Evolutionary conservation across 1,140 invertebrate genomes (phyloP).

Genomic region (Platorchestia sp.): DNA sequence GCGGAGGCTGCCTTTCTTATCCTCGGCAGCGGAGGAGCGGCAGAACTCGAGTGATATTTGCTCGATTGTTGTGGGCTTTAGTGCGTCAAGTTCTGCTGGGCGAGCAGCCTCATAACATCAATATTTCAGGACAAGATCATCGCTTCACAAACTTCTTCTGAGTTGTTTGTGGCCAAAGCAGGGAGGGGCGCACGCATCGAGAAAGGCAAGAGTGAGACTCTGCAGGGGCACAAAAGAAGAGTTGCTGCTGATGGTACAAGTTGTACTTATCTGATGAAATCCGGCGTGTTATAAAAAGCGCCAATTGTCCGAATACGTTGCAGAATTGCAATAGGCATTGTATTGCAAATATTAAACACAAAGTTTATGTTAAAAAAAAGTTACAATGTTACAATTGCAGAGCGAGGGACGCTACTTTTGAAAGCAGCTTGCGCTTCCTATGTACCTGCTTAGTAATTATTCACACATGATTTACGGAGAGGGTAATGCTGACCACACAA

Average conservation of each 20-base stretch:
- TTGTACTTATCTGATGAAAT: neutral
- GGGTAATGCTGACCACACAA: too few relatives aligned
- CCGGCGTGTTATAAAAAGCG: neutral
- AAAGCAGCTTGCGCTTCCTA: too few relatives aligned
- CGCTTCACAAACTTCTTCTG: neutral
- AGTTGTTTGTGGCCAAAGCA: neutral
- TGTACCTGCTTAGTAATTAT: too few relatives aligned
- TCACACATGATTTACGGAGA: too few relatives aligned
- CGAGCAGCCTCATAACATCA: neutral
- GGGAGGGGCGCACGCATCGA: neutral
- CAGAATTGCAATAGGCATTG: too few relatives aligned
- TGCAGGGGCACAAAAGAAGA: neutral
- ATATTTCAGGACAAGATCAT: slow-evolving; percentile 1
- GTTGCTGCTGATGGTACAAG: neutral
- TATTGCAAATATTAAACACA: too few relatives aligned
- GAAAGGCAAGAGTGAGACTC: neutral
- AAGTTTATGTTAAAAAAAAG: too few relatives aligned
- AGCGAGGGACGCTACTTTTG: too few relatives aligned
- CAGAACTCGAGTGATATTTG: neutral
- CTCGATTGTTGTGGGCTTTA: neutral
- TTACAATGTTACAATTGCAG: too few relatives aligned
- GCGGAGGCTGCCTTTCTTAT: neutral
- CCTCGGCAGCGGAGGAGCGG: too few relatives aligned
- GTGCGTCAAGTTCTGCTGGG: neutral
- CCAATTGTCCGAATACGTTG: too few relatives aligned